Percentiles rank a stretch among this genome's conserved stretches.
Evolutionary conservation across 2,797 vertebrate species (phyloP).

Genomic region (Halcyon leucocephala): DNA sequence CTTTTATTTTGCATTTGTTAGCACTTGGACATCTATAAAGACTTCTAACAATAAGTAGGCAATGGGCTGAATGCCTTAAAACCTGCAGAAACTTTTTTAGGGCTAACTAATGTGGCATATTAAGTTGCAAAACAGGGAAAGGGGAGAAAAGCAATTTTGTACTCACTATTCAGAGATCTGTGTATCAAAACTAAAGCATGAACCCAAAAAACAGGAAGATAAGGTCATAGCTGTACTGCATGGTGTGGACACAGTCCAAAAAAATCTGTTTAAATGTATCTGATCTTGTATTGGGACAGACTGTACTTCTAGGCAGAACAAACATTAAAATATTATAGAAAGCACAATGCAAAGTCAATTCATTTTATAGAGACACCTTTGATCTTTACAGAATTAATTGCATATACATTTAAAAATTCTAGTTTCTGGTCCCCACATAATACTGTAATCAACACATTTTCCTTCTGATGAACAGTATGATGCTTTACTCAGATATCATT

Average conservation of each 20-base stretch:
- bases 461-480: not conserved
- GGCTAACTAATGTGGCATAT: constrained; percentile 17
- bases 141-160: constrained; percentile 10
- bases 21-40: constrained; percentile 5
- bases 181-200: not conserved
- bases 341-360: not conserved
- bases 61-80: constrained; percentile 19
- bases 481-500: not conserved
- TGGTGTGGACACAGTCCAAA: not conserved
- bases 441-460: not conserved
- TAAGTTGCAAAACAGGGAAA: constrained; percentile 26
- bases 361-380: not conserved
- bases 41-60: constrained; percentile 26
- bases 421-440: not conserved
- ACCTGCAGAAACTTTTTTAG: constrained; percentile 47
- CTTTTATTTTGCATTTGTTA: constrained; percentile 35
- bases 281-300: constrained; percentile 23
- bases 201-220: constrained; percentile 14
- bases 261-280: constrained; percentile 31
- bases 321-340: not conserved
- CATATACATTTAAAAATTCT: not conserved
- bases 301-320: not conserved
- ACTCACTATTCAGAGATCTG: not conserved
- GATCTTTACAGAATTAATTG: not conserved
- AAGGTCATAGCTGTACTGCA: constrained; percentile 24